A percentile compares a stretch with the other conserved stretches of the same genome.
Evolutionary conservation across 2,888 invertebrate species (phyloP).

Genomic region (Lamellibrachia satsuma): DNA sequence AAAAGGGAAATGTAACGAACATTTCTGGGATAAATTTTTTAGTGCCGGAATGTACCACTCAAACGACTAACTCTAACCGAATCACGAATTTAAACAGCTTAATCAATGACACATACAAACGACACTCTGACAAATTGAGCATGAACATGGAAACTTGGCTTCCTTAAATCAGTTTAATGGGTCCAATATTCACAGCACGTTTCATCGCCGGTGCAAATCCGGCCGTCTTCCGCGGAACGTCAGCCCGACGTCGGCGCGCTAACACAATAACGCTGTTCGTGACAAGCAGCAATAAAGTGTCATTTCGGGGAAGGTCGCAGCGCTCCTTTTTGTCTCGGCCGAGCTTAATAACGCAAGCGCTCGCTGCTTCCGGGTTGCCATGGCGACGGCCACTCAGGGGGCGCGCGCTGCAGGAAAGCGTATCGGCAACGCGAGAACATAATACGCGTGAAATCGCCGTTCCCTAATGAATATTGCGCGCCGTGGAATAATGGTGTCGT

Average conservation of each 20-base stretch:
- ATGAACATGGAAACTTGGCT: neutral
- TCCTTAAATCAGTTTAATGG: neutral
- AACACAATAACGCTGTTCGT: neutral
- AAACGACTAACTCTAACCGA: neutral
- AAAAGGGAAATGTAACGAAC: too few relatives aligned
- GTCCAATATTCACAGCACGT: neutral
- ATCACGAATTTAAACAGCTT: neutral
- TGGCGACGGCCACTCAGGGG: neutral
- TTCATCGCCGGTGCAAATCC: conserved; percentile 4
- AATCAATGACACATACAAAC: neutral
- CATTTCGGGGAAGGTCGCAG: neutral
- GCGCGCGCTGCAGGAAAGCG: conserved; percentile 3
- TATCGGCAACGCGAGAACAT: conserved; percentile 17
- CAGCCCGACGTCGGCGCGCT: neutral
- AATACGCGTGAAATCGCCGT: neutral
- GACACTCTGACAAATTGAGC: neutral
- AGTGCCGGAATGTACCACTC: neutral
- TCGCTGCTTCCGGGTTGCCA: conserved; percentile 17
- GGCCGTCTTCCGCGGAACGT: neutral
- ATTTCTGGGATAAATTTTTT: neutral
- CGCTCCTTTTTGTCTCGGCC: neutral
- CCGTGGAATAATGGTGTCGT: neutral
- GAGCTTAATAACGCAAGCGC: neutral
- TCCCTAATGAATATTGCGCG: conserved; percentile 13
- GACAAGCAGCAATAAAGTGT: conserved; percentile 1